Conservation (phyloP, 2,797 vertebrate genomes). For the Danionella dracula region DNA sequence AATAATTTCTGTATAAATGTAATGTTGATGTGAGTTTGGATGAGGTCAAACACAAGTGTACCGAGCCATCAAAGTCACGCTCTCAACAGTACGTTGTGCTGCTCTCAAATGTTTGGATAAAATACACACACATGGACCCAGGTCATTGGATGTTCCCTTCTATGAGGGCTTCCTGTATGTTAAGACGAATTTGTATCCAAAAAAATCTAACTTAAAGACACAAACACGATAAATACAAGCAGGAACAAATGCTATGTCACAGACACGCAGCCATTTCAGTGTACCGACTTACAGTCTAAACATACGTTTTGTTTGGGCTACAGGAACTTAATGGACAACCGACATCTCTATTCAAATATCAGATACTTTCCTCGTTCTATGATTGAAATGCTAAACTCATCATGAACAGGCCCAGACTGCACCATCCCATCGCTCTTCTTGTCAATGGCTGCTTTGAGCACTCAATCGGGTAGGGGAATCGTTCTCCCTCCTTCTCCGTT, state of each 20-base stretch:
- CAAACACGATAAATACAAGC: conserved; percentile 41
- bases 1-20: no score
- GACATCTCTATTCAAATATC: conserved; percentile 47
- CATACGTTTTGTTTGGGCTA: conserved; percentile 39
- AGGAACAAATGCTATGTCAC: conserved; percentile 37
- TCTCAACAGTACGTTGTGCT: conserved; percentile 89
- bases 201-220: conserved; percentile 1
- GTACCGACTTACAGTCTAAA: conserved; percentile 42
- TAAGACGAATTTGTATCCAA: not conserved
- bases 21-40: conserved; percentile 69
- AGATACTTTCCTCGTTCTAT: conserved; percentile 19
- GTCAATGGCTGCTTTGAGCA: not conserved
- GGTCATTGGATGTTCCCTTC: not conserved
- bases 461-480: not conserved
- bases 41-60: conserved; percentile 98
- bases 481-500: not conserved
- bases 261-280: conserved; percentile 32
- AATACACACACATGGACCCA: conserved; percentile 42
- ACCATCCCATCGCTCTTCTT: not conserved
- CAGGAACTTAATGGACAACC: conserved; percentile 45
- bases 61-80: conserved; percentile 87
- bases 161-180: not conserved
- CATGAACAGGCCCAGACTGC: conserved; percentile 27
- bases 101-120: conserved; percentile 78
- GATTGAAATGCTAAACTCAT: not conserved